Conservation (phyloP, 2,113 vertebrate species). For the Melanotaenia duboulayi region DNA sequence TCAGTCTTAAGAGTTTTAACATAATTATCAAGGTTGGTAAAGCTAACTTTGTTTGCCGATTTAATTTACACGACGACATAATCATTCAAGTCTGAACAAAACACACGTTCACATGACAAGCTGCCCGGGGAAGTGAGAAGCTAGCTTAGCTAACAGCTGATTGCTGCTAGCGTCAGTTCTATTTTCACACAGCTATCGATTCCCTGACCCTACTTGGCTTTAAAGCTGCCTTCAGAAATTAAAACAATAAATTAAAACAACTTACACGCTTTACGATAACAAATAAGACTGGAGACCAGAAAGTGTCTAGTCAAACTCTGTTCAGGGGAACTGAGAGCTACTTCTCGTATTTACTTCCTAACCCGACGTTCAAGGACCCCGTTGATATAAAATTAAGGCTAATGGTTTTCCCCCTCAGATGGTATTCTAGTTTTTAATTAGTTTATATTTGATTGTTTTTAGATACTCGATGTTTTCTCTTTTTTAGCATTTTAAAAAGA, state of each 20-base stretch:
- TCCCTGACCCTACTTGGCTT: neutral
- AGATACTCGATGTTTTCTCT: too few species aligned
- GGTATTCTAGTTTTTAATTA: too few species aligned
- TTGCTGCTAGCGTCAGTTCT: conserved; percentile 21
- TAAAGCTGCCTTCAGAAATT: too few species aligned
- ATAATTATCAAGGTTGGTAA: neutral
- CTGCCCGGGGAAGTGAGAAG: too few species aligned
- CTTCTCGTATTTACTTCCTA: neutral
- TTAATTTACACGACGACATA: neutral
- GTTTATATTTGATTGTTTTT: too few species aligned
- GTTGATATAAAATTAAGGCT: too few species aligned
- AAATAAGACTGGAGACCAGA: neutral
- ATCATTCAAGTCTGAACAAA: neutral
- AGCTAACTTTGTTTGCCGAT: neutral
- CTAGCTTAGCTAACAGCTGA: conserved; percentile 24
- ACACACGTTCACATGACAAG: neutral
- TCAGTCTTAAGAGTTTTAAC: neutral
- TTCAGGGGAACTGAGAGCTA: neutral
- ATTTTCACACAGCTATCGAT: neutral
- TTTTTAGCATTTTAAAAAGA: too few species aligned
- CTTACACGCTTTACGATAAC: neutral
- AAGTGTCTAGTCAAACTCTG: neutral
- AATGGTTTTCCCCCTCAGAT: too few species aligned
- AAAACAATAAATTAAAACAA: neutral
- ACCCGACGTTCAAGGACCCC: too few species aligned